Percentiles rank a stretch among this genome's conserved stretches.
Evolutionary conservation across 2,888 invertebrate genomes (phyloP).

Genomic region (Trichopoda pennipes): DNA sequence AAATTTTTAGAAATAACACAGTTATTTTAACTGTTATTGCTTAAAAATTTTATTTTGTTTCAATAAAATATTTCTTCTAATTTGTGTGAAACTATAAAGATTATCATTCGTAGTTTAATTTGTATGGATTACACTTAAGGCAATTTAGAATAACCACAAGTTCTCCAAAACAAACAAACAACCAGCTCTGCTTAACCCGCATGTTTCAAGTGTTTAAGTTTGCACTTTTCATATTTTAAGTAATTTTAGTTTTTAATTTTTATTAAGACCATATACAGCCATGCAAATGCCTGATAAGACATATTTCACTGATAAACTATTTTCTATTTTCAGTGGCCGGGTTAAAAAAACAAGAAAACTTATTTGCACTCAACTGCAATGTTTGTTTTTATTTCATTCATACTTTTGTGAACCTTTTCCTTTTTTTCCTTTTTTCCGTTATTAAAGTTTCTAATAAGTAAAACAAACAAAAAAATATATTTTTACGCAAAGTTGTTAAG

Average conservation of each 20-base stretch:
- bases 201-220: constrained; percentile 1
- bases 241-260: neutral
- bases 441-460: no score
- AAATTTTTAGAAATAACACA: no score
- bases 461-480: no score
- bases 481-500: neutral
- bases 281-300: constrained; percentile 43
- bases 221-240: neutral
- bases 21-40: no score
- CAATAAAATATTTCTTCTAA: no score
- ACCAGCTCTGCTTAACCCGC: neutral
- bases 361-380: neutral
- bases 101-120: no score
- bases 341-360: constrained; percentile 1
- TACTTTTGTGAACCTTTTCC: neutral
- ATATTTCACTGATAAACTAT: constrained; percentile 23
- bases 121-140: neutral
- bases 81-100: no score
- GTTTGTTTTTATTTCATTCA: neutral
- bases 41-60: no score
- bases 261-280: constrained; percentile 18
- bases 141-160: neutral
- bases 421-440: neutral
- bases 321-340: constrained; percentile 4
- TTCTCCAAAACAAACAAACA: neutral